Percentiles rank a stretch among this genome's conserved stretches.
Conservation (phyloP, 2,797 vertebrate species). For the Lepilemur septentrionalis region DNA sequence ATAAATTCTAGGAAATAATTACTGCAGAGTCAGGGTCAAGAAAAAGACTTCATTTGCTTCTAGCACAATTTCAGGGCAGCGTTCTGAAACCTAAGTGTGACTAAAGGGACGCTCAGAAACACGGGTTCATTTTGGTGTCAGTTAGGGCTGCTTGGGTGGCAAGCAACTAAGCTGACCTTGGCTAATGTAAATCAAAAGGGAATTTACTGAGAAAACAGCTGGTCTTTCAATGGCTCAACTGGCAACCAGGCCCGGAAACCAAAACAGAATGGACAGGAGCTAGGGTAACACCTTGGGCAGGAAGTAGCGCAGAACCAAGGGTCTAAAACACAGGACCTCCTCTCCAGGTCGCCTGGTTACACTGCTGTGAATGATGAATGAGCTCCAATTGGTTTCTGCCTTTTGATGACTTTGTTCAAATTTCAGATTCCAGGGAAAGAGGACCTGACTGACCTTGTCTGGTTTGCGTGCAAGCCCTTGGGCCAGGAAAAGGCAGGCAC, state of each 20-base stretch:
- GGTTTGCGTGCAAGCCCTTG: neutral
- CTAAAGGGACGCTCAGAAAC: neutral
- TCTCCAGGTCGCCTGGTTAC: neutral
- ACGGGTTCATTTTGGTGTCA: neutral
- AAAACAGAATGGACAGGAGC: neutral
- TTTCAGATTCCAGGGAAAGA: neutral
- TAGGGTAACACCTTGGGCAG: neutral
- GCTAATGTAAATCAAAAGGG: neutral
- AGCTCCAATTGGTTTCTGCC: neutral
- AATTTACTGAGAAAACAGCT: neutral
- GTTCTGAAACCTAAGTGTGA: neutral
- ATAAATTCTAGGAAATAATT: neutral
- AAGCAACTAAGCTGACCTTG: neutral
- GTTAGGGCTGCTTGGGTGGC: neutral
- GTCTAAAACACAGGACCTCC: neutral
- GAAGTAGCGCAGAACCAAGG: neutral
- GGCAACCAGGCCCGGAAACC: neutral
- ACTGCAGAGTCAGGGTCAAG: neutral
- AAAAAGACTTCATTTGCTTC: neutral
- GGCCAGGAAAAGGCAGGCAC: neutral
- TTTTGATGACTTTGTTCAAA: neutral
- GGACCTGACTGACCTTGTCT: neutral
- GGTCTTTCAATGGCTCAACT: neutral
- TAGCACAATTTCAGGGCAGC: neutral
- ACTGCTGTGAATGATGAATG: neutral